These are phyloP conservation scores for Tetramorium parvispinum DNA, from an alignment of 1,140 invertebrate species.

Conservation along the genomic window DNA sequence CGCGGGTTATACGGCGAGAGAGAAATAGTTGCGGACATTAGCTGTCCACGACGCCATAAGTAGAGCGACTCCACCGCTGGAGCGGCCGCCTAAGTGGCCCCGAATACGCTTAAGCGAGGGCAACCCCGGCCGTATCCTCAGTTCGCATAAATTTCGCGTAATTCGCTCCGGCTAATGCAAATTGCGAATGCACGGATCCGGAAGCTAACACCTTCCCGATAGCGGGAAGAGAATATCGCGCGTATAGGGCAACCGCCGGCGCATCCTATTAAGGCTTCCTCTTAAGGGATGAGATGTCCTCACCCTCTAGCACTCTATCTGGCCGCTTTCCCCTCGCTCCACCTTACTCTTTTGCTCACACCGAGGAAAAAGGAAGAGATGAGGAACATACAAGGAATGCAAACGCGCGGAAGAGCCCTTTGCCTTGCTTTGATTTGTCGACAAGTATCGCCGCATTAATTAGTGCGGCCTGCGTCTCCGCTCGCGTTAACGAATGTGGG, in stretches of 20 bases:
- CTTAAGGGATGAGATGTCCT: conserved; percentile 60
- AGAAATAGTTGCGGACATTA: conserved; percentile 82
- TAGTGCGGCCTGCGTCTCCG: conserved; percentile 64
- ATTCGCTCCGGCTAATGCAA: conserved; percentile 82
- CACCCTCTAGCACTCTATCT: conserved; percentile 30
- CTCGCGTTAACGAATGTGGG: conserved; percentile 69
- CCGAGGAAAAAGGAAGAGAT: conserved; percentile 6
- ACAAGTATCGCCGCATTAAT: conserved; percentile 75
- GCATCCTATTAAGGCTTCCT: conserved; percentile 68
- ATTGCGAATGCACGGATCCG: conserved; percentile 71
- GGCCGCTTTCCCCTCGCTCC: background rate
- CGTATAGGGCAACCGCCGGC: conserved; percentile 69
- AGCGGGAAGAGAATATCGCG: conserved; percentile 64
- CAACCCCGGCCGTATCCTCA: conserved; percentile 70
- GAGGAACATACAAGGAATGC: conserved; percentile 49
- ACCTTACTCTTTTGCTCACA: background rate
- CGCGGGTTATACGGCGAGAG: conserved; percentile 58
- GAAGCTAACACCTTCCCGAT: conserved; percentile 70
- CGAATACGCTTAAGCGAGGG: conserved; percentile 75
- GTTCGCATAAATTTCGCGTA: conserved; percentile 81
- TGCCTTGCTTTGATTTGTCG: conserved; percentile 62
- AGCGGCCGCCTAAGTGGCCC: conserved; percentile 73
- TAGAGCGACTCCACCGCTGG: conserved; percentile 65
- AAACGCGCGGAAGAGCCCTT: conserved; percentile 40
- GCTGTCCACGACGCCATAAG: conserved; percentile 79